phyloP scores from a whole-genome alignment of 2,888 invertebrate genomes.

The Thalpophila matura region DNA sequence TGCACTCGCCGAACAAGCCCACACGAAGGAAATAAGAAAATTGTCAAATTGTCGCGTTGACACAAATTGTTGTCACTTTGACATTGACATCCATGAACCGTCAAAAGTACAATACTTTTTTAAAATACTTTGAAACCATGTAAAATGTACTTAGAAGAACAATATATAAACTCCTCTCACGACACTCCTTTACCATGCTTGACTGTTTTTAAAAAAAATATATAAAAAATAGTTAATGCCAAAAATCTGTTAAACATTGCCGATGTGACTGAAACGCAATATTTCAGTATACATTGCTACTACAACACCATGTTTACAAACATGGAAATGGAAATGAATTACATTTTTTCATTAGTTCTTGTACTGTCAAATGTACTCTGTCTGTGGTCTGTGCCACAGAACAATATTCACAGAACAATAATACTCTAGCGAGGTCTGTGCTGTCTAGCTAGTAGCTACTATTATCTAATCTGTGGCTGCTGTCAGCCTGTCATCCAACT shows the following conservation, averaged over 20 bases:
- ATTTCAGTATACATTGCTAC: constrained; percentile 52
- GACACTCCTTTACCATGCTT: no score
- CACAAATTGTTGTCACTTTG: constrained; percentile 48
- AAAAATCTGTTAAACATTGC: neutral
- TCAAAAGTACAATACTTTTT: neutral
- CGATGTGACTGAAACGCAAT: constrained; percentile 23
- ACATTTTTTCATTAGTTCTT: no score
- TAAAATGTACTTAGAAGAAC: no score
- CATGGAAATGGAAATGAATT: constrained; percentile 39
- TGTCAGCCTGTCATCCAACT: constrained; percentile 12
- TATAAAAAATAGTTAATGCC: constrained; percentile 8
- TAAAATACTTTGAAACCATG: neutral
- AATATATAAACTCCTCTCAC: no score
- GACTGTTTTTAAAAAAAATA: neutral
- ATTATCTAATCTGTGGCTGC: no score
- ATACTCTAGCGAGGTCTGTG: no score
- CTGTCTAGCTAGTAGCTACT: no score
- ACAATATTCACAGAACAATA: no score
- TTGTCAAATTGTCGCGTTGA: constrained; percentile 48
- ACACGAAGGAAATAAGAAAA: constrained; percentile 52
- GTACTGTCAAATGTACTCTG: no score
- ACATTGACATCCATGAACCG: neutral
- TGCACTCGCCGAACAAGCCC: constrained; percentile 63
- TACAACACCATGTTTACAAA: constrained; percentile 29
- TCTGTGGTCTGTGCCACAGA: no score